Percentiles rank a stretch among this genome's conserved stretches.
These are phyloP conservation scores for Limanda limanda DNA, from an alignment of 2,113 vertebrate species.

Conservation along the genomic window DNA sequence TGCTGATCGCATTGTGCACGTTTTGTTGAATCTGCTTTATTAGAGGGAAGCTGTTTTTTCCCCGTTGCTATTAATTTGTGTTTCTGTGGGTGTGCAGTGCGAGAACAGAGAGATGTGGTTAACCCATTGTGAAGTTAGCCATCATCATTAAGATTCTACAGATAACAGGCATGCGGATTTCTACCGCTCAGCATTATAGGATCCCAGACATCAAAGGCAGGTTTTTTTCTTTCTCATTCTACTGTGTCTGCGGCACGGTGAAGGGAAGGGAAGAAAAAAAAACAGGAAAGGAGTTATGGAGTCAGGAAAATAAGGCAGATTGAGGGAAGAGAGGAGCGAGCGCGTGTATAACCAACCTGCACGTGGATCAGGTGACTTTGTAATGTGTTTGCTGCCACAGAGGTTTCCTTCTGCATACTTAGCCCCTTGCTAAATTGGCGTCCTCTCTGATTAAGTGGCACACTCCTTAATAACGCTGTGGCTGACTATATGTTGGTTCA, in stretches of 20 bases:
- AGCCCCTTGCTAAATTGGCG: slow-evolving; percentile 70
- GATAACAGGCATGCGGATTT: slow-evolving; percentile 81
- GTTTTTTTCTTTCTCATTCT: slow-evolving; percentile 60
- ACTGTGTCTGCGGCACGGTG: slow-evolving; percentile 66
- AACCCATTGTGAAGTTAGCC: slow-evolving; percentile 81
- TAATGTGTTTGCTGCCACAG: slow-evolving; percentile 60
- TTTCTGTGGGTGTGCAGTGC: slow-evolving; percentile 70
- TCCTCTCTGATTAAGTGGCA: slow-evolving; percentile 79
- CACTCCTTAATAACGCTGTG: slow-evolving; percentile 67
- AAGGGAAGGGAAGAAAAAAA: slow-evolving; percentile 16
- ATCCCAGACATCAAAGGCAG: slow-evolving; percentile 81
- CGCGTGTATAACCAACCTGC: slow-evolving; percentile 29
- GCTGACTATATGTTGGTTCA: slow-evolving; percentile 67
- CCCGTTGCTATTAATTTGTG: slow-evolving; percentile 76
- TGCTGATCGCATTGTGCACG: slow-evolving; percentile 76
- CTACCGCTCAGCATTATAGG: slow-evolving; percentile 80
- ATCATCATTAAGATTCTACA: slow-evolving; percentile 83
- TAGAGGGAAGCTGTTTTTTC: slow-evolving; percentile 65
- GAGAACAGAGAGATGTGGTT: slow-evolving; percentile 75
- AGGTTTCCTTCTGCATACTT: slow-evolving; percentile 65
- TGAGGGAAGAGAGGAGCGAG: slow-evolving; percentile 36
- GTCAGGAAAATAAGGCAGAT: slow-evolving; percentile 61
- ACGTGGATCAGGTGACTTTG: slow-evolving; percentile 49
- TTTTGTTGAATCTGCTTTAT: slow-evolving; percentile 82
- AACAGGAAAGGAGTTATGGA: slow-evolving; percentile 53